Conservation (phyloP, 2,797 vertebrate species). For the Molossus alvarezi region DNA sequence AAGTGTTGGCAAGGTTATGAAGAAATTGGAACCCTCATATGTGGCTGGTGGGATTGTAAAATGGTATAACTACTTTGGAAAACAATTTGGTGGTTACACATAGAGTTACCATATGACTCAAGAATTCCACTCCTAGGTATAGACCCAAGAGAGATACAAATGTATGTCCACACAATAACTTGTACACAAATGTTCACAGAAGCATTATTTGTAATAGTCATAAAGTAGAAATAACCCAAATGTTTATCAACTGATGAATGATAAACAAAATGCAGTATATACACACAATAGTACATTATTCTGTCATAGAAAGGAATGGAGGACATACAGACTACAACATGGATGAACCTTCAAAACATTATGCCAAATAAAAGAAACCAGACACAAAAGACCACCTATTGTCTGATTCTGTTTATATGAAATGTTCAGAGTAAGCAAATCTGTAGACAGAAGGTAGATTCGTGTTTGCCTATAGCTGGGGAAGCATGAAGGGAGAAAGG, state of each 20-base stretch:
- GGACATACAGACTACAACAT: neutral
- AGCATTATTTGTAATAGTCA: neutral
- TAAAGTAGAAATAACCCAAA: neutral
- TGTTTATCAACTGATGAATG: neutral
- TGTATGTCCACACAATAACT: neutral
- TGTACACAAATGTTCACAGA: neutral
- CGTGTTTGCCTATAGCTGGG: neutral
- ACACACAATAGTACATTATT: neutral
- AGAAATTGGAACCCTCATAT: neutral
- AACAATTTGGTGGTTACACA: neutral
- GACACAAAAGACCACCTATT: neutral
- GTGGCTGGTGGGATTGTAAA: neutral
- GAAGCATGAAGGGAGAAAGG: neutral
- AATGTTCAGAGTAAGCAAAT: constrained; percentile 11
- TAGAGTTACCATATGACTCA: neutral
- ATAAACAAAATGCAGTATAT: neutral
- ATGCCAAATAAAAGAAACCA: neutral
- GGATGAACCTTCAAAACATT: neutral
- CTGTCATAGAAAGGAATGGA: neutral
- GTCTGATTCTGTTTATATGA: neutral
- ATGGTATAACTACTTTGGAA: neutral
- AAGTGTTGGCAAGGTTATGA: neutral
- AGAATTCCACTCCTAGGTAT: neutral
- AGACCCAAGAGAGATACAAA: neutral
- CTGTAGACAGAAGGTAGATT: neutral